These are phyloP conservation scores for Fulmarus glacialis DNA, from an alignment of 2,113 vertebrate species.

Conservation along the genomic window DNA sequence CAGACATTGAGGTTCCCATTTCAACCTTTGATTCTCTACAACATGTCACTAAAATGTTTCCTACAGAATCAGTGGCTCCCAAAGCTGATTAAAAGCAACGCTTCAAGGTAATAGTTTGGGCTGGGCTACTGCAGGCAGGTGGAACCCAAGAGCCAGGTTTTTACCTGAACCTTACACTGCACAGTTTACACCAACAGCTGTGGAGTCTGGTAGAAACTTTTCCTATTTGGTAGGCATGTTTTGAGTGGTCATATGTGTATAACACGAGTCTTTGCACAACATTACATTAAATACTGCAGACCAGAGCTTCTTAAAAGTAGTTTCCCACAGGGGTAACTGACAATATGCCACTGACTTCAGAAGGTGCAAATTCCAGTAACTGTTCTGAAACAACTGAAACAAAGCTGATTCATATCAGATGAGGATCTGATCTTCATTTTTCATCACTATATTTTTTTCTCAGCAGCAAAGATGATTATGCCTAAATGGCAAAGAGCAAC, in stretches of 20 bases:
- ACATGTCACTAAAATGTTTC: not conserved
- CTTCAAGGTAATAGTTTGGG: not conserved
- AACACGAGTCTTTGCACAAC: not conserved
- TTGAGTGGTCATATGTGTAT: not conserved
- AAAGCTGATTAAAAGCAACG: not conserved
- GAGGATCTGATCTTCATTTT: not conserved
- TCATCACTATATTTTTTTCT: not conserved
- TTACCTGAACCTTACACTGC: not conserved
- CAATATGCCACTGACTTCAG: not conserved
- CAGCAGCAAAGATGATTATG: not conserved
- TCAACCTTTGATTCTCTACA: not conserved
- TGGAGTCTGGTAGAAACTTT: not conserved
- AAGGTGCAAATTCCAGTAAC: not conserved
- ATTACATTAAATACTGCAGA: not conserved
- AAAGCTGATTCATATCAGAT: not conserved
- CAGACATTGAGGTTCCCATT: not conserved
- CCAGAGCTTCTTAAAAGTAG: not conserved
- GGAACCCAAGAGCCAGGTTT: slow-evolving; percentile 8
- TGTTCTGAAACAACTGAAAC: not conserved
- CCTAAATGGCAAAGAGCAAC: not conserved
- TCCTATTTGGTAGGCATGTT: not conserved
- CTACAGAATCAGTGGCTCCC: not conserved
- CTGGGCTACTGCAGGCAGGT: not conserved
- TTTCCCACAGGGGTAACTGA: not conserved
- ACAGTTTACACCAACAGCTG: not conserved